Evolutionary conservation across 1,140 invertebrate species (phyloP).

Genomic region (Halictus rubicundus): DNA sequence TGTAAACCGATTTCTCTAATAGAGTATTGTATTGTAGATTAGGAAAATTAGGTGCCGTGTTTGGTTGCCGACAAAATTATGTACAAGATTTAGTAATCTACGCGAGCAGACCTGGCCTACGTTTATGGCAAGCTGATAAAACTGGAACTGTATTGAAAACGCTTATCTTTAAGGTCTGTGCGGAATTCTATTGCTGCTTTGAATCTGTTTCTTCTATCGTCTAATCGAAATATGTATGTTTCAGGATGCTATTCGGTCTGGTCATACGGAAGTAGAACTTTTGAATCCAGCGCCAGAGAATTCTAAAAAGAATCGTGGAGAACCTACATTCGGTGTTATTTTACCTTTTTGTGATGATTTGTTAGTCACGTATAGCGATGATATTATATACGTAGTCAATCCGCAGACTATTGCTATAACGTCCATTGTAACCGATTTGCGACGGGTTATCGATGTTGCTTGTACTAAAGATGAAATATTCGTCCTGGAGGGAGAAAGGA

Average conservation of each 20-base stretch:
- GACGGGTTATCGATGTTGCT: constrained; percentile 81
- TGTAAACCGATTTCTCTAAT: constrained; percentile 21
- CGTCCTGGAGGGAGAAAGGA: constrained; percentile 86
- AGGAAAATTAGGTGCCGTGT: constrained; percentile 84
- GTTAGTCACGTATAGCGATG: constrained; percentile 87
- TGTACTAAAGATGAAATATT: constrained; percentile 90
- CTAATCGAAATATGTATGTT: constrained; percentile 41
- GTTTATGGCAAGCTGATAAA: constrained; percentile 90
- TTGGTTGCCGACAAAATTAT: constrained; percentile 81
- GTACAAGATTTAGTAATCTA: constrained; percentile 83
- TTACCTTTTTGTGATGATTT: constrained; percentile 86
- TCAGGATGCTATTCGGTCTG: constrained; percentile 83
- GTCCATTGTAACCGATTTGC: constrained; percentile 80
- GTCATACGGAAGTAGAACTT: constrained; percentile 84
- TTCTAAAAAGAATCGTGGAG: constrained; percentile 79
- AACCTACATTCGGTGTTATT: constrained; percentile 86
- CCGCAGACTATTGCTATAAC: constrained; percentile 81
- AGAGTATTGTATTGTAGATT: constrained; percentile 78
- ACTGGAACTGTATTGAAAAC: constrained; percentile 91
- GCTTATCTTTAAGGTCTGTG: constrained; percentile 88
- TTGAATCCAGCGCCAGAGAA: constrained; percentile 84
- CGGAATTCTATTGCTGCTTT: constrained; percentile 21
- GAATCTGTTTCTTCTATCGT: constrained; percentile 16
- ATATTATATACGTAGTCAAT: constrained; percentile 88
- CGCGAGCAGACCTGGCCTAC: constrained; percentile 88